Percentiles rank a stretch among this genome's conserved stretches.
Conservation (phyloP, 2,113 vertebrate species). For the Myrmophylax atrothorax region DNA sequence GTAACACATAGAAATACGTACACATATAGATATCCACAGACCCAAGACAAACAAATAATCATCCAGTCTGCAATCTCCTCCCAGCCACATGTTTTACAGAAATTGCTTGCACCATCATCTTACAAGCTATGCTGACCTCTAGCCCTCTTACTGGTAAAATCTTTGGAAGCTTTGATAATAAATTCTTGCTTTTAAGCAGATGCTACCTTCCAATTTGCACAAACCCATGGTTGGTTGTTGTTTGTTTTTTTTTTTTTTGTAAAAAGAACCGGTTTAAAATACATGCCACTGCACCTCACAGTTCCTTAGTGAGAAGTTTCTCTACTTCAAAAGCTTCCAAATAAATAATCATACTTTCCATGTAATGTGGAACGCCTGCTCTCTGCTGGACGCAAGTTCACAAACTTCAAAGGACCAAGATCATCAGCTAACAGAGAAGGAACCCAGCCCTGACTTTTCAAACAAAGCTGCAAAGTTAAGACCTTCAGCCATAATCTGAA, state of each 20-base stretch:
- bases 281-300: background rate
- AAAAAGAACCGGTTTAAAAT: background rate
- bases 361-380: constrained; percentile 12
- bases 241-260: background rate
- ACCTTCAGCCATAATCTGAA: background rate
- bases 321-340: background rate
- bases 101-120: background rate
- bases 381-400: constrained; percentile 33
- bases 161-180: background rate
- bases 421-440: background rate
- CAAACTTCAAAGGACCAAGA: background rate
- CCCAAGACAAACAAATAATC: background rate
- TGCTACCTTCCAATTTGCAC: background rate
- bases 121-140: background rate
- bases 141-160: background rate
- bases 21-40: background rate
- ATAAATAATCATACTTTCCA: background rate
- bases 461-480: background rate
- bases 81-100: background rate
- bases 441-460: background rate
- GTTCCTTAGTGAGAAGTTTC: background rate
- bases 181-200: background rate
- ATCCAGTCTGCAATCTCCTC: background rate
- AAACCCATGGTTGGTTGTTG: background rate
- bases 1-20: background rate